Evolutionary conservation across 2,797 vertebrate species (phyloP).

Genomic region (Taenioides sp.): DNA sequence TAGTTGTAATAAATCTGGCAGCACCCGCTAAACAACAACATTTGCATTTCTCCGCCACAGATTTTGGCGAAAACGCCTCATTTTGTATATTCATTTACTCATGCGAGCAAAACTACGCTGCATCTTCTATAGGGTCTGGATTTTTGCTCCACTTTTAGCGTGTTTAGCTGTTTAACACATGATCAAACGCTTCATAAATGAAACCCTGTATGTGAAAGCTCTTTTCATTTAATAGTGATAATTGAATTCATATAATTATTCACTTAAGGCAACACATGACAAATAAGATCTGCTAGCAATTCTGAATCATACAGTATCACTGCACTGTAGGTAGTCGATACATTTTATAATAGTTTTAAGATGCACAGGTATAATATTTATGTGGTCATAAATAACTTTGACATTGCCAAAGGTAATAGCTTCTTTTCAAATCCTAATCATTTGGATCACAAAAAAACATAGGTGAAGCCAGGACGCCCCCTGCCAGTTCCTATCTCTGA

Average conservation of each 20-base stretch:
- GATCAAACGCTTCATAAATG: no score
- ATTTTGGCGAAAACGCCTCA: no score
- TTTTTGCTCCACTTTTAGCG: no score
- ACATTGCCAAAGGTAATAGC: constrained; percentile 6
- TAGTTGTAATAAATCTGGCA: no score
- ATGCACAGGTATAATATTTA: neutral
- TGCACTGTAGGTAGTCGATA: constrained; percentile 8
- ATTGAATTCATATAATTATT: neutral
- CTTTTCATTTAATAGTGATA: neutral
- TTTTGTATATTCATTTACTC: no score
- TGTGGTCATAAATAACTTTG: constrained; percentile 20
- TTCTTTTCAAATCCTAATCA: constrained; percentile 12
- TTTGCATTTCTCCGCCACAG: no score
- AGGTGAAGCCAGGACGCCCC: constrained; percentile 40
- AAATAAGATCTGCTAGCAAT: constrained; percentile 15
- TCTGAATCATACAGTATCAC: constrained; percentile 7
- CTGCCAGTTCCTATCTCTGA: constrained; percentile 36
- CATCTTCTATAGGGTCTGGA: no score
- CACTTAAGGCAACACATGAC: neutral
- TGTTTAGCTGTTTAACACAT: no score
- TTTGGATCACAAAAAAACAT: constrained; percentile 14
- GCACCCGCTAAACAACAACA: no score
- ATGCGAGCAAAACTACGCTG: no score
- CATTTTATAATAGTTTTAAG: neutral
- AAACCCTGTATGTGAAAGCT: neutral